phyloP scores from a whole-genome alignment of 1,140 invertebrate genomes.

The Neuroterus valhalla region DNA sequence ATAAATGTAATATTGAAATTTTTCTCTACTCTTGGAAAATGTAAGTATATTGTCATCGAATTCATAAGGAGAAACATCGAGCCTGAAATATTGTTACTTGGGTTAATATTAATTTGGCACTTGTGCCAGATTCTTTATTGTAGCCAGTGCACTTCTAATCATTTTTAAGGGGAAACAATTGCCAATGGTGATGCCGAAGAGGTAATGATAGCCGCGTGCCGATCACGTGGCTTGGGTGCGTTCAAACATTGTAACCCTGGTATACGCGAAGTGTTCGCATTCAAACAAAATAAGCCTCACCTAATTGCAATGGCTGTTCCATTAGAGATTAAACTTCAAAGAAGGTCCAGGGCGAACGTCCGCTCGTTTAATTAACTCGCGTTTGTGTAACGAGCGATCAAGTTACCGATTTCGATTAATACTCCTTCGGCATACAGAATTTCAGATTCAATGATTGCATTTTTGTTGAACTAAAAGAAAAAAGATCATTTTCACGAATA shows the following conservation, averaged over 20 bases:
- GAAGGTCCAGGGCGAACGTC: constrained; percentile 32
- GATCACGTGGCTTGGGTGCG: constrained; percentile 61
- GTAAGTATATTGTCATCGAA: too few species aligned
- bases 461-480: too few species aligned
- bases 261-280: constrained; percentile 29
- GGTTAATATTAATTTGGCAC: neutral
- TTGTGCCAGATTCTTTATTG: neutral
- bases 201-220: constrained; percentile 65
- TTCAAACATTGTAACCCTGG: constrained; percentile 56
- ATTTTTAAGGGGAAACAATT: constrained; percentile 61
- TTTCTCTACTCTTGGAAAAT: too few species aligned
- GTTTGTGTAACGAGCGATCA: constrained; percentile 26
- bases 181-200: constrained; percentile 47
- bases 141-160: constrained; percentile 47
- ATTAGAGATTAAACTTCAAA: constrained; percentile 70
- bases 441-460: neutral
- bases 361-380: constrained; percentile 48
- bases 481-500: too few species aligned
- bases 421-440: neutral
- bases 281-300: constrained; percentile 57
- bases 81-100: neutral
- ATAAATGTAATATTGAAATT: too few species aligned
- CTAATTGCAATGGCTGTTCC: constrained; percentile 64
- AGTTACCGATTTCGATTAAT: constrained; percentile 23
- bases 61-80: neutral